Evolutionary conservation across 2,888 invertebrate species (phyloP).

Genomic region (Latrodectus elegans): DNA sequence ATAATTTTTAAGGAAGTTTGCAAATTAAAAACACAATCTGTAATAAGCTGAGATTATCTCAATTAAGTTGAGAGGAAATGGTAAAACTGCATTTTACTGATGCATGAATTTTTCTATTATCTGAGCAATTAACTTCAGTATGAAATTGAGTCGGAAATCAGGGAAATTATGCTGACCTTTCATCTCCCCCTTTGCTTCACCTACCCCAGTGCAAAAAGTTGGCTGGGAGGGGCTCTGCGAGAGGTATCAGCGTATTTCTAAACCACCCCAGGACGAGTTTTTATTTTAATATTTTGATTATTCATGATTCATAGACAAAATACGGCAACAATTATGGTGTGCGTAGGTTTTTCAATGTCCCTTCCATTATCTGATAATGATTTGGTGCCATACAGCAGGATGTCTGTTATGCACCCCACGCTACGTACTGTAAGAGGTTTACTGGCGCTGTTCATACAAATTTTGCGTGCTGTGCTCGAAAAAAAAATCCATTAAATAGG

Average conservation of each 20-base stretch:
- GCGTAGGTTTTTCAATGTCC: not conserved
- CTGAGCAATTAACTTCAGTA: too few species aligned
- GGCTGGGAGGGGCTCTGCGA: not conserved
- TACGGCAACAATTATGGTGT: constrained; percentile 30
- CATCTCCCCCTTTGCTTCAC: too few species aligned
- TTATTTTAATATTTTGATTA: not conserved
- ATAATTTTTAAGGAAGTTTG: too few species aligned
- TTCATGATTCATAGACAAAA: constrained; percentile 26
- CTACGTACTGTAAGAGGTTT: too few species aligned
- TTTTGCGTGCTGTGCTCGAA: constrained; percentile 11
- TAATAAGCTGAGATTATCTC: too few species aligned
- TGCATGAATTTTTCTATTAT: too few species aligned
- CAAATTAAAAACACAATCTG: too few species aligned
- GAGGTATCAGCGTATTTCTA: not conserved
- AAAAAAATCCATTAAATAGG: constrained; percentile 27
- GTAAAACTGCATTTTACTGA: too few species aligned
- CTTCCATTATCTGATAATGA: constrained; percentile 34
- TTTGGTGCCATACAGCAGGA: constrained; percentile 17
- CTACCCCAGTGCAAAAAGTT: not conserved
- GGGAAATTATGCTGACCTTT: too few species aligned
- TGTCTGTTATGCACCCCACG: not conserved
- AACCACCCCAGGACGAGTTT: constrained; percentile 2
- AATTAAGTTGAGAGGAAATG: too few species aligned
- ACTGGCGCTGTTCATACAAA: too few species aligned
- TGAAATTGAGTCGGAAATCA: too few species aligned